phyloP scores from a whole-genome alignment of 2,113 vertebrate genomes.

The Piaya cayana region DNA sequence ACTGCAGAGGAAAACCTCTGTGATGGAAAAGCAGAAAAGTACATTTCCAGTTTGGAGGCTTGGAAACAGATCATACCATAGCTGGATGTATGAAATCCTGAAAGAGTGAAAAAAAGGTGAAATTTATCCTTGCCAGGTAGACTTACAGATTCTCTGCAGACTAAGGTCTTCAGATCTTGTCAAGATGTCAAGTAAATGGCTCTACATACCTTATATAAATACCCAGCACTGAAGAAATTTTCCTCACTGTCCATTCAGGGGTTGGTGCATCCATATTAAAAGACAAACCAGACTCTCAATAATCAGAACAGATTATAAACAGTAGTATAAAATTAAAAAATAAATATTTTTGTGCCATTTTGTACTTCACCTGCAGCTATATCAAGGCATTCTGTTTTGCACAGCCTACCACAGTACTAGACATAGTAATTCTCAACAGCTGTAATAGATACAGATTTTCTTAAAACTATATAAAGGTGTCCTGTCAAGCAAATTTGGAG shows the following conservation, averaged over 20 bases:
- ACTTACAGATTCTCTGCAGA: background rate
- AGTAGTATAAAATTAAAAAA: background rate
- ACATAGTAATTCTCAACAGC: background rate
- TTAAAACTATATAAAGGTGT: background rate
- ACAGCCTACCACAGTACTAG: background rate
- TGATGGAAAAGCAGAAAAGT: background rate
- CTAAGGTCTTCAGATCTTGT: constrained; percentile 13
- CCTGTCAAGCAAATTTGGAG: background rate
- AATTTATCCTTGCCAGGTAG: background rate
- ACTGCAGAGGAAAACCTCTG: background rate
- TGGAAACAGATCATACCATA: background rate
- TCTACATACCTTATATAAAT: background rate
- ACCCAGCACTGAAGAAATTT: background rate
- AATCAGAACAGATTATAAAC: background rate
- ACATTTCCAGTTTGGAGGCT: background rate
- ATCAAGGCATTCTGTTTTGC: background rate
- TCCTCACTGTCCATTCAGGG: constrained; percentile 1
- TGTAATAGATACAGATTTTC: background rate
- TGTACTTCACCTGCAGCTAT: background rate
- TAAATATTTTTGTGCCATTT: background rate
- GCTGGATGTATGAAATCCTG: background rate
- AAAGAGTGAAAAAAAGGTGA: background rate
- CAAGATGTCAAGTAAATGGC: background rate
- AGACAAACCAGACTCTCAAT: constrained; percentile 10
- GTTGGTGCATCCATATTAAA: background rate